Percentiles rank a stretch among this genome's conserved stretches.
Conservation (phyloP, 2,888 invertebrate genomes). For the Sycophila texana region DNA sequence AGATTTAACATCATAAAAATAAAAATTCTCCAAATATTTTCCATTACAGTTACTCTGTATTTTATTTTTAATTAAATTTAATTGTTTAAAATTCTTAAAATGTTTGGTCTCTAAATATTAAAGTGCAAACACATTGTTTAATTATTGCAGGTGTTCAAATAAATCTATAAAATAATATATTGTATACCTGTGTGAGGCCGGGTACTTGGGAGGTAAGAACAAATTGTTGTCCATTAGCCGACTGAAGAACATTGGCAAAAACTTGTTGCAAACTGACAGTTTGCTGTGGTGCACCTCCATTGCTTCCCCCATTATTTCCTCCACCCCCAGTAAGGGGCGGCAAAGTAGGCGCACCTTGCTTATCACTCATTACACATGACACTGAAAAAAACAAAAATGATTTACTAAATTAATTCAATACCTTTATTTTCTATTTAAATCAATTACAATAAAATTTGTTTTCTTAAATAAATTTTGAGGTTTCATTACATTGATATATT, state of each 20-base stretch:
- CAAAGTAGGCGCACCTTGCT: conserved; percentile 73
- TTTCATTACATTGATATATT: conserved; percentile 1
- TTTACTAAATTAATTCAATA: conserved; percentile 1
- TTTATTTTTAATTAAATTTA: too few relatives aligned
- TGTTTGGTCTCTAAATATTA: background rate
- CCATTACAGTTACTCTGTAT: background rate
- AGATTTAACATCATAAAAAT: conserved; percentile 61
- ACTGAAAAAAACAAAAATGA: conserved; percentile 62
- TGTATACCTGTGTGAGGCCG: conserved; percentile 77
- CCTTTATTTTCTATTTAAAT: background rate
- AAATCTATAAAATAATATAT: conserved; percentile 6
- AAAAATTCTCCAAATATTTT: background rate
- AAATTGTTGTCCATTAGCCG: conserved; percentile 74
- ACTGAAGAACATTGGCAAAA: conserved; percentile 71
- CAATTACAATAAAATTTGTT: too few relatives aligned
- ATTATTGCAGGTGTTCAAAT: background rate
- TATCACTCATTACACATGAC: conserved; percentile 75
- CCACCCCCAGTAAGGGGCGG: conserved; percentile 74
- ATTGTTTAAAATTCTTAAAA: background rate
- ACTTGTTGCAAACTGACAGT: conserved; percentile 60
- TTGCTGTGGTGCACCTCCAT: conserved; percentile 70
- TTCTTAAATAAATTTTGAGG: background rate
- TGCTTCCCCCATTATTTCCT: conserved; percentile 70
- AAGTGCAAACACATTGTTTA: too few relatives aligned
- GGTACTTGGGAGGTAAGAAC: conserved; percentile 76